A percentile compares a stretch with the other conserved stretches of the same genome.
Evolutionary conservation across 2,797 vertebrate species (phyloP).

Genomic region (Alosa sapidissima): DNA sequence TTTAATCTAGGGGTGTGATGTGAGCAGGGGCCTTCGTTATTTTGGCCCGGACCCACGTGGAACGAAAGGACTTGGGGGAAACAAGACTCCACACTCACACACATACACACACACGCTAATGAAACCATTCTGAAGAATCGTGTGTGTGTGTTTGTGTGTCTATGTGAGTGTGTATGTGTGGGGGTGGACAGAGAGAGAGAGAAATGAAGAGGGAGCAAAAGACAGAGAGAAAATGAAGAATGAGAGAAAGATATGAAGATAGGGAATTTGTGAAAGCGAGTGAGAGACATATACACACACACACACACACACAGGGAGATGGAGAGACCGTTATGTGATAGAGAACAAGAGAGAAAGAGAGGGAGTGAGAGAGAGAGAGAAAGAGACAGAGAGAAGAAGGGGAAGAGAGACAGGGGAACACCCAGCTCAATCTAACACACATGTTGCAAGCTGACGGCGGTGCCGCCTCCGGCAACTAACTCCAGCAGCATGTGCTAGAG

Average conservation of each 20-base stretch:
- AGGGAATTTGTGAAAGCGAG: background rate
- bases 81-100: constrained; percentile 11
- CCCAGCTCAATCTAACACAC: constrained; percentile 74
- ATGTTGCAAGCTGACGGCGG: constrained; percentile 65
- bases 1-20: constrained; percentile 45
- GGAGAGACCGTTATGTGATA: background rate
- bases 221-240: constrained; percentile 48
- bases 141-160: constrained; percentile 37
- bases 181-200: background rate
- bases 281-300: no score
- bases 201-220: background rate
- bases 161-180: constrained; percentile 36
- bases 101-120: constrained; percentile 10
- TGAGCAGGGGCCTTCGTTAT: constrained; percentile 42
- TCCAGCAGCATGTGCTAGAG: constrained; percentile 69
- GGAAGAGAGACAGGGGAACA: constrained; percentile 65
- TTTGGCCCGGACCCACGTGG: constrained; percentile 44
- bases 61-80: constrained; percentile 40
- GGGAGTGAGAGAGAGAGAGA: background rate
- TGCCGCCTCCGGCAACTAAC: constrained; percentile 60
- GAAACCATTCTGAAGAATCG: constrained; percentile 43
- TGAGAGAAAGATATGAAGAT: background rate
- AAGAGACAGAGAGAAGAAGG: constrained; percentile 57
- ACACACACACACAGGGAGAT: background rate
- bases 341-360: background rate